Percentiles rank a stretch among this genome's conserved stretches.
Evolutionary conservation across 2,113 vertebrate species (phyloP).

Genomic region (Sorex araneus): DNA sequence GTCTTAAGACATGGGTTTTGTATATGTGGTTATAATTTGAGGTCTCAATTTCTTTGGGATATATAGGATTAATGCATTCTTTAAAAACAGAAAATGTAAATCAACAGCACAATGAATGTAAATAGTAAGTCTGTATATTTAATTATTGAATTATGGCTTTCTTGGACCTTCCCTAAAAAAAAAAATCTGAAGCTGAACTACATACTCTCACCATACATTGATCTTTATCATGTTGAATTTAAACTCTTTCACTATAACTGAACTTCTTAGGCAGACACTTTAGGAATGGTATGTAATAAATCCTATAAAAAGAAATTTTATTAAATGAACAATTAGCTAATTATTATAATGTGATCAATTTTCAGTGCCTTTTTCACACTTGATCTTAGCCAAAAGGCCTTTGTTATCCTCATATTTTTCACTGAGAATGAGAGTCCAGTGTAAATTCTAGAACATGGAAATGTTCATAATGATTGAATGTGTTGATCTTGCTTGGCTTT

Average conservation of each 20-base stretch:
- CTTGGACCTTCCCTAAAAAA: slow-evolving; percentile 64
- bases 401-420: slow-evolving; percentile 70
- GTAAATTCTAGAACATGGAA: slow-evolving; percentile 67
- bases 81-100: slow-evolving; percentile 65
- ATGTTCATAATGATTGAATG: slow-evolving; percentile 77
- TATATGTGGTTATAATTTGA: slow-evolving; percentile 56
- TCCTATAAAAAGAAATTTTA: slow-evolving; percentile 74
- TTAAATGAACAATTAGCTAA: slow-evolving; percentile 40
- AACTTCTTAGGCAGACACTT: slow-evolving; percentile 73
- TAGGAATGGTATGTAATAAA: slow-evolving; percentile 65
- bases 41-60: slow-evolving; percentile 73
- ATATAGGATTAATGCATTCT: slow-evolving; percentile 49
- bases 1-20: slow-evolving; percentile 73
- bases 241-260: slow-evolving; percentile 44
- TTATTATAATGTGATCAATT: slow-evolving; percentile 74
- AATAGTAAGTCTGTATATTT: slow-evolving; percentile 44
- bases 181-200: slow-evolving; percentile 56
- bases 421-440: slow-evolving; percentile 28
- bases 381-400: too few species aligned
- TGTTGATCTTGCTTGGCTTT: slow-evolving; percentile 64
- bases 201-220: slow-evolving; percentile 52
- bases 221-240: slow-evolving; percentile 52
- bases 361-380: slow-evolving; percentile 60
- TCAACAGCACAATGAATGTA: background rate
- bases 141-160: slow-evolving; percentile 58